These are phyloP conservation scores for Atherinosoma microstoma DNA, from an alignment of 2,797 vertebrate species.

Conservation along the genomic window DNA sequence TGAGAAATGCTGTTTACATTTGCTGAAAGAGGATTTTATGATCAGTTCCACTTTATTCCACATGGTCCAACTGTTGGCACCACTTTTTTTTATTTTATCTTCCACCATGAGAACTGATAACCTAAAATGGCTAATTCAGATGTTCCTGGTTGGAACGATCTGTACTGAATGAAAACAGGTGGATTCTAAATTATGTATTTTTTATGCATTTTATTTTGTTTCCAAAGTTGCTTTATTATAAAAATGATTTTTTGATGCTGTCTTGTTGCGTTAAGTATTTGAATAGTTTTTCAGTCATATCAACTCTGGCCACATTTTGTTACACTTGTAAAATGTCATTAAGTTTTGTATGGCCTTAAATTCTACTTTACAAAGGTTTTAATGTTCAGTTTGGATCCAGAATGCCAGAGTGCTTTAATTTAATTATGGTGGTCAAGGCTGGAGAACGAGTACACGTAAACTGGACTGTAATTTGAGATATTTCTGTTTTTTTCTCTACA, in stretches of 20 bases:
- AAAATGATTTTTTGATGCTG: not conserved
- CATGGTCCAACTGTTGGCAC: not conserved
- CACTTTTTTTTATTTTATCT: not conserved
- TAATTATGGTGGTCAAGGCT: not conserved
- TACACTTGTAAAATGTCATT: not conserved
- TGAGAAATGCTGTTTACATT: constrained; percentile 17
- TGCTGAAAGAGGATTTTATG: constrained; percentile 5
- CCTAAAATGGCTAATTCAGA: not conserved
- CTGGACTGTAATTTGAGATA: not conserved
- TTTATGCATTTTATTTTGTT: constrained; percentile 4
- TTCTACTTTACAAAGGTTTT: not conserved
- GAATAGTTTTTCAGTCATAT: not conserved
- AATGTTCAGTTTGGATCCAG: not conserved
- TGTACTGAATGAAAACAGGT: not conserved
- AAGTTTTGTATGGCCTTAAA: not conserved
- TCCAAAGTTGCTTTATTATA: constrained; percentile 3
- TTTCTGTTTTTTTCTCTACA: not conserved
- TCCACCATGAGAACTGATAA: not conserved
- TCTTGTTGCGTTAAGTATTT: not conserved
- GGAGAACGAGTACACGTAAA: not conserved
- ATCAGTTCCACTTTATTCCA: constrained; percentile 6
- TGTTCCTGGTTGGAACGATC: not conserved
- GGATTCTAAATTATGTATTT: constrained; percentile 7
- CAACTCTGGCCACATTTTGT: not conserved
- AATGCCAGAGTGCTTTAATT: not conserved